Conservation (phyloP, 2,113 vertebrate species). For the Brachyistius frenatus region DNA sequence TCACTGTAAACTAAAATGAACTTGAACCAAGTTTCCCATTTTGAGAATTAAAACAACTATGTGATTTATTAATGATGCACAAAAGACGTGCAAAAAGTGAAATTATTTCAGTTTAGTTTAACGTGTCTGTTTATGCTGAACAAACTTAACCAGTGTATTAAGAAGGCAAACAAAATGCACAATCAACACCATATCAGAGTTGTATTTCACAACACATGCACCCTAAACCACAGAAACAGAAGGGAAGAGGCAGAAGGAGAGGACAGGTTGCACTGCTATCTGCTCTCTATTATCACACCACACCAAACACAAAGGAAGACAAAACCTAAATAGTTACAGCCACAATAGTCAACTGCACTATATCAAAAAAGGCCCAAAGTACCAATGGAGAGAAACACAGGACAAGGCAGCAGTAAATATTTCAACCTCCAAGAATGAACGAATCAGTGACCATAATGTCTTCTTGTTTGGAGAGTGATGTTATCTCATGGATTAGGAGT, state of each 20-base stretch:
- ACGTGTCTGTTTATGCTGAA: not conserved
- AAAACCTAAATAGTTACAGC: not conserved
- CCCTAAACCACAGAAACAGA: conserved; percentile 10
- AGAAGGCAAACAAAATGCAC: too few relatives aligned
- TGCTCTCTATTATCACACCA: conserved; percentile 6
- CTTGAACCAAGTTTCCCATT: too few relatives aligned
- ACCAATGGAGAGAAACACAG: not conserved
- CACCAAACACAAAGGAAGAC: conserved; percentile 30
- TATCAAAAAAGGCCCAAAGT: not conserved
- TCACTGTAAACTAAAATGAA: too few relatives aligned
- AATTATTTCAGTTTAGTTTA: not conserved
- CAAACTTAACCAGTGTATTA: not conserved
- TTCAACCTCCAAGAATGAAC: not conserved
- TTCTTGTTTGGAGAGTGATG: not conserved
- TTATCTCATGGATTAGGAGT: not conserved
- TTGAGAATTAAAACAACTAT: too few relatives aligned
- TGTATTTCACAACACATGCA: conserved; percentile 6
- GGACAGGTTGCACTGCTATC: not conserved
- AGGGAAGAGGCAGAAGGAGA: not conserved
- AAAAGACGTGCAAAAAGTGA: not conserved
- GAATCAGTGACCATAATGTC: not conserved
- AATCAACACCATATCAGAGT: too few relatives aligned
- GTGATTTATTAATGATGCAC: not conserved
- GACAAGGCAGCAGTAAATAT: not conserved
- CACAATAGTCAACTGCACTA: not conserved